These are phyloP conservation scores for Eulemur albifrons DNA, from an alignment of 2,797 vertebrate genomes.

Conservation along the genomic window DNA sequence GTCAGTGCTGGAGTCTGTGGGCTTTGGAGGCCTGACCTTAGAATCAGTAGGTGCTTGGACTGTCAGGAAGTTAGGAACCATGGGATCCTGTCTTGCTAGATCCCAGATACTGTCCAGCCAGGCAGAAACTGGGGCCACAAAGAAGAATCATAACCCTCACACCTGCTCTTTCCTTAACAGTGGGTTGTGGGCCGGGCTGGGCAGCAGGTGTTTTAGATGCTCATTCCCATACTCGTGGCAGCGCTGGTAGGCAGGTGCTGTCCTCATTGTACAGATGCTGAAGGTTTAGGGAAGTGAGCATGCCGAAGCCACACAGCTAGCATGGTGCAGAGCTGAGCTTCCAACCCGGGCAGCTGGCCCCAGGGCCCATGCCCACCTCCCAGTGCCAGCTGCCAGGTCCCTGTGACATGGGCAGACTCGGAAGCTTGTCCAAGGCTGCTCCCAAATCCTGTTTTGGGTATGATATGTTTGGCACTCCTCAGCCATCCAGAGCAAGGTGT, in stretches of 20 bases:
- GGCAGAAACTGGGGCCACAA: background rate
- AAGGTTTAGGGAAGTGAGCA: background rate
- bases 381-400: background rate
- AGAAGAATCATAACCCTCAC: background rate
- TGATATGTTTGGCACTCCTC: background rate
- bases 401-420: background rate
- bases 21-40: background rate
- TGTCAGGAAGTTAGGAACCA: background rate
- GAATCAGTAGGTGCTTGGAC: background rate
- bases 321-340: background rate
- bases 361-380: background rate
- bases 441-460: background rate
- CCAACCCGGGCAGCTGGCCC: background rate
- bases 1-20: too few relatives aligned
- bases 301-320: background rate
- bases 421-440: too few relatives aligned
- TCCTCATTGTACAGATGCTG: background rate
- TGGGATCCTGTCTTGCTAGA: background rate
- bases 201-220: accelerated
- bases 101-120: background rate
- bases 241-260: too few relatives aligned
- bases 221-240: background rate
- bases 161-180: background rate
- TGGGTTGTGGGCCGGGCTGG: accelerated
- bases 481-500: background rate